Conservation (phyloP, 2,113 vertebrate species). For the Rhinogobius similis region DNA sequence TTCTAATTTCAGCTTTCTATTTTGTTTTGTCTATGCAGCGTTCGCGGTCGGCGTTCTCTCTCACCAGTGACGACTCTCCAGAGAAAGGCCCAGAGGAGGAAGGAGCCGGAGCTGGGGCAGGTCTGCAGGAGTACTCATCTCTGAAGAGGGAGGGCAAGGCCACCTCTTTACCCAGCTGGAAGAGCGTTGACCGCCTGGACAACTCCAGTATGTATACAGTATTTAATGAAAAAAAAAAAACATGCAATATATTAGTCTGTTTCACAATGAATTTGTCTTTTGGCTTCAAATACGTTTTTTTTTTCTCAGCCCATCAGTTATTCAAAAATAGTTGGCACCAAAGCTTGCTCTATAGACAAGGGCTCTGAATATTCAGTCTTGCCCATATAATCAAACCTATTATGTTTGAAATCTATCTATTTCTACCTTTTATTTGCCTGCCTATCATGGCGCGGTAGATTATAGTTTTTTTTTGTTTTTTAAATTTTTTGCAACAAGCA, state of each 20-base stretch:
- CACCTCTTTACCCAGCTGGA: constrained; percentile 83
- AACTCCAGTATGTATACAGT: constrained; percentile 81
- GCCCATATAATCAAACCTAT: no score
- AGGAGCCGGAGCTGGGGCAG: constrained; percentile 26
- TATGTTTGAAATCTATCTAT: no score
- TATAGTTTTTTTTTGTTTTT: no score
- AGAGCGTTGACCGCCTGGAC: constrained; percentile 85
- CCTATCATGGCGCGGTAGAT: no score
- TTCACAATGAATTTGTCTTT: no score
- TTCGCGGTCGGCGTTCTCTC: constrained; percentile 84
- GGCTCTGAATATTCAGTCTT: no score
- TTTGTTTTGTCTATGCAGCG: constrained; percentile 67
- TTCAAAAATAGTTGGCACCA: neutral
- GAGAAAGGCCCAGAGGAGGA: constrained; percentile 73
- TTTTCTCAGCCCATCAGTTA: neutral
- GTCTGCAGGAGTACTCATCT: constrained; percentile 68
- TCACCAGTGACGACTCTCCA: constrained; percentile 80
- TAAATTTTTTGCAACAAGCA: no score
- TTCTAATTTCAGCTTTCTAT: neutral
- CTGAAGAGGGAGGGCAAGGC: constrained; percentile 78
- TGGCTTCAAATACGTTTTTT: no score
- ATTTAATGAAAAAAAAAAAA: neutral
- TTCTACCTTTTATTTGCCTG: no score
- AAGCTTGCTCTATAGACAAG: neutral
- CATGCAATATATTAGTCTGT: no score